Evolutionary conservation across 2,888 invertebrate genomes (phyloP).

Genomic region (Zhuqinia jingwanae): DNA sequence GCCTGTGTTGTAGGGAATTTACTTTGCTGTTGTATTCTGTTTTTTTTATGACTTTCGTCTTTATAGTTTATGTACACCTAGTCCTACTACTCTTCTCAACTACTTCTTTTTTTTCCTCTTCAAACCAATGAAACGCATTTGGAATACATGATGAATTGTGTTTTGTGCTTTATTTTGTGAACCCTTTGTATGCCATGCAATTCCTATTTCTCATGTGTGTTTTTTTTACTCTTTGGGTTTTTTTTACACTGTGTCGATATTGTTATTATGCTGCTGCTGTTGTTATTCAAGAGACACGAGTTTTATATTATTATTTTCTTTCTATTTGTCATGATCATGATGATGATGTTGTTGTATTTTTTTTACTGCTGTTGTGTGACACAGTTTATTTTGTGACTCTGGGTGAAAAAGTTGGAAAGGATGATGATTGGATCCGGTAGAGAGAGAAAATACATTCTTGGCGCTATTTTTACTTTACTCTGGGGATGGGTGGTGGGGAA

Average conservation of each 20-base stretch:
- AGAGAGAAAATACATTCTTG: no score
- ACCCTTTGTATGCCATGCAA: neutral
- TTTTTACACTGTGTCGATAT: conserved; percentile 49
- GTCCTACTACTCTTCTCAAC: conserved; percentile 10
- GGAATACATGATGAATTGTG: conserved; percentile 64
- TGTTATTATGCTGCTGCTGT: conserved; percentile 58
- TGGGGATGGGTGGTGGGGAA: no score
- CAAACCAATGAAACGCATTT: conserved; percentile 54
- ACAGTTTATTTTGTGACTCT: no score
- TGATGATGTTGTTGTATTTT: conserved; percentile 60
- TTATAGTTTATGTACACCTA: conserved; percentile 7
- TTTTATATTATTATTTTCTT: no score
- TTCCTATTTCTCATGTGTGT: neutral
- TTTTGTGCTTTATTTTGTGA: neutral
- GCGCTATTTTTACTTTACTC: no score
- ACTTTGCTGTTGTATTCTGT: no score
- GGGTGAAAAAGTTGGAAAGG: no score
- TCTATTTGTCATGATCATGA: conserved; percentile 1
- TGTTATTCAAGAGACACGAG: conserved; percentile 36
- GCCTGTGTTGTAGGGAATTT: no score
- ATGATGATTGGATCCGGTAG: no score
- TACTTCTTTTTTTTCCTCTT: conserved; percentile 1
- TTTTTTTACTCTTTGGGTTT: conserved; percentile 46
- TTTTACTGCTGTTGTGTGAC: conserved; percentile 53
- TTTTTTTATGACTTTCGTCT: neutral